phyloP scores from a whole-genome alignment of 2,888 invertebrate genomes.

The Ophion costatus region DNA sequence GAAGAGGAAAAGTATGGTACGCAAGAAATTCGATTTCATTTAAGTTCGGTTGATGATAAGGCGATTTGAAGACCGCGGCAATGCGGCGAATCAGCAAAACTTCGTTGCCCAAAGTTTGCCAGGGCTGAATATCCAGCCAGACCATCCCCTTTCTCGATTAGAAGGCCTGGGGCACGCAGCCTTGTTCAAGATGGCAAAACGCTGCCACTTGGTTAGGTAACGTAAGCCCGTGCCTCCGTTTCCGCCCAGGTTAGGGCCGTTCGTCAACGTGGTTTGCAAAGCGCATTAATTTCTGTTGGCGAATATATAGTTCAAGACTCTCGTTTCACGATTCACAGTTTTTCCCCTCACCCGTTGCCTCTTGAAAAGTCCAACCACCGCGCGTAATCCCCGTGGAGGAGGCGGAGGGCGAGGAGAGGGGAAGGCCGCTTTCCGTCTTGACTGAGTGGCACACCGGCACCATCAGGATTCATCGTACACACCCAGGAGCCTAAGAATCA shows the following conservation, averaged over 20 bases:
- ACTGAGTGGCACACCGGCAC: slow-evolving; percentile 2
- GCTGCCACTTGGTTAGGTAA: not conserved
- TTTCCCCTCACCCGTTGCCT: not conserved
- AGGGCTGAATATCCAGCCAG: not conserved
- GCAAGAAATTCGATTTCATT: not conserved
- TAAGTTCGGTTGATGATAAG: not conserved
- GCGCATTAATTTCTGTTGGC: slow-evolving; percentile 2
- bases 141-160: not conserved
- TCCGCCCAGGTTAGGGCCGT: slow-evolving; percentile 5
- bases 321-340: not conserved
- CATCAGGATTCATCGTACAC: slow-evolving; percentile 4
- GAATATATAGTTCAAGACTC: slow-evolving; percentile 3
- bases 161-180: not conserved
- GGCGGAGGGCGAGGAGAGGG: not conserved
- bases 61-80: not conserved
- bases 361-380: not conserved
- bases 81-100: not conserved
- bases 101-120: not conserved
- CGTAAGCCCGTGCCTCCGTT: not conserved
- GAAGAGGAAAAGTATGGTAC: not conserved
- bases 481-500: not conserved
- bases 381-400: not conserved
- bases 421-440: not conserved
- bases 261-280: slow-evolving; percentile 20
- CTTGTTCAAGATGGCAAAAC: not conserved